phyloP scores from a whole-genome alignment of 1,140 invertebrate species.

The Saccostrea cuccullata region DNA sequence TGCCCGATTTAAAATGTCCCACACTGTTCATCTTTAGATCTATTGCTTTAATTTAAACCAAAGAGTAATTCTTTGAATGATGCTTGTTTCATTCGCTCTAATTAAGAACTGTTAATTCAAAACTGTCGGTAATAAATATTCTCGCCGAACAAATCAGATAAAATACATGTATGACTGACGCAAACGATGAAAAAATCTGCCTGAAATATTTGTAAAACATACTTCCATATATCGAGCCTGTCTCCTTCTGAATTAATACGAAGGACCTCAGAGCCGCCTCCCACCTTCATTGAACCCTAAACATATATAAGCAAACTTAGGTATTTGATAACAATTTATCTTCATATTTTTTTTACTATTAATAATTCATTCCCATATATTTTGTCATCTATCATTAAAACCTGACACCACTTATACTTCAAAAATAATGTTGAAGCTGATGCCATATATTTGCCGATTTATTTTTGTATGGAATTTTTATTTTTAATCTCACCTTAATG shows the following conservation, averaged over 20 bases:
- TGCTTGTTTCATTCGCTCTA: too few relatives aligned
- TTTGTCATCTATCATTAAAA: neutral
- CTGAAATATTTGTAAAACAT: neutral
- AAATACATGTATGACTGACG: too few relatives aligned
- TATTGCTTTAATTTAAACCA: too few relatives aligned
- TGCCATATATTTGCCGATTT: neutral
- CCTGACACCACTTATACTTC: neutral
- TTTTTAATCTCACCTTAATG: neutral
- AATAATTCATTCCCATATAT: too few relatives aligned
- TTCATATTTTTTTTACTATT: too few relatives aligned
- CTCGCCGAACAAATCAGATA: too few relatives aligned
- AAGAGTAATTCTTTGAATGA: too few relatives aligned
- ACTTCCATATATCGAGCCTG: slow-evolving; percentile 3
- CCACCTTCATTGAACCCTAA: slow-evolving; percentile 8
- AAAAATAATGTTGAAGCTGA: neutral
- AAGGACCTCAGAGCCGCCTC: slow-evolving; percentile 10
- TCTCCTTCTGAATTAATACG: neutral
- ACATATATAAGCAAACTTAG: neutral
- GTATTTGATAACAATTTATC: neutral
- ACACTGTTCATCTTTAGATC: too few relatives aligned
- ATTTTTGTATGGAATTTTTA: neutral
- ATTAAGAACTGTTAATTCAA: too few relatives aligned
- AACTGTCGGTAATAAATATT: too few relatives aligned
- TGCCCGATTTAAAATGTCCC: too few relatives aligned
- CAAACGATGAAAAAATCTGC: too few relatives aligned